Evolutionary conservation across 2,113 vertebrate species (phyloP).

Genomic region (Galemys pyrenaicus): DNA sequence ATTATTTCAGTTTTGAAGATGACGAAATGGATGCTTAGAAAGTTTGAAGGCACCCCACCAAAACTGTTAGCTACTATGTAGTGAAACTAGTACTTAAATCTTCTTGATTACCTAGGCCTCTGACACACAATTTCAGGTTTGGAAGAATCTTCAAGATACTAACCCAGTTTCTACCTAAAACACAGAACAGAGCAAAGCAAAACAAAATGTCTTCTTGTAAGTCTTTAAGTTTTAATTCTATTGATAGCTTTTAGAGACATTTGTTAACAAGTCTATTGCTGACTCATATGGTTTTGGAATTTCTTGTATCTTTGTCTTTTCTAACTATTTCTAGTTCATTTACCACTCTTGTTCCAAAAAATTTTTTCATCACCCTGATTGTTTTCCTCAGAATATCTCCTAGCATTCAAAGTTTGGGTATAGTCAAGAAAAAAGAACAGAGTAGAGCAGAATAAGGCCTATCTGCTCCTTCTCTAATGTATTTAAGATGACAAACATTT

Average conservation of each 20-base stretch:
- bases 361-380: neutral
- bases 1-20: constrained; percentile 14
- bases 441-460: neutral
- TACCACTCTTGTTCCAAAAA: neutral
- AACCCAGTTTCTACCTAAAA: neutral
- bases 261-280: neutral
- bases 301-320: constrained; percentile 22
- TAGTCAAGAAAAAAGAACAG: neutral
- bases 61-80: constrained; percentile 4
- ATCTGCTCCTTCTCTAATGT: neutral
- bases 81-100: neutral
- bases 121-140: neutral
- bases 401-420: neutral
- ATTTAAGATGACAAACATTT: neutral
- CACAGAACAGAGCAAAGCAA: neutral
- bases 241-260: neutral
- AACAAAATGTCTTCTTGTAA: neutral
- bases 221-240: constrained; percentile 6
- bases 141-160: constrained; percentile 3
- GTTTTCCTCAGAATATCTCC: neutral
- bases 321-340: neutral
- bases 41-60: neutral
- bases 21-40: neutral
- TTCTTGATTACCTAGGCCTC: neutral
- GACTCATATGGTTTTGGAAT: neutral